A percentile compares a stretch with the other conserved stretches of the same genome.
These are phyloP conservation scores for Lagothrix lagotricha DNA, from an alignment of 2,797 vertebrate genomes.

Conservation along the genomic window DNA sequence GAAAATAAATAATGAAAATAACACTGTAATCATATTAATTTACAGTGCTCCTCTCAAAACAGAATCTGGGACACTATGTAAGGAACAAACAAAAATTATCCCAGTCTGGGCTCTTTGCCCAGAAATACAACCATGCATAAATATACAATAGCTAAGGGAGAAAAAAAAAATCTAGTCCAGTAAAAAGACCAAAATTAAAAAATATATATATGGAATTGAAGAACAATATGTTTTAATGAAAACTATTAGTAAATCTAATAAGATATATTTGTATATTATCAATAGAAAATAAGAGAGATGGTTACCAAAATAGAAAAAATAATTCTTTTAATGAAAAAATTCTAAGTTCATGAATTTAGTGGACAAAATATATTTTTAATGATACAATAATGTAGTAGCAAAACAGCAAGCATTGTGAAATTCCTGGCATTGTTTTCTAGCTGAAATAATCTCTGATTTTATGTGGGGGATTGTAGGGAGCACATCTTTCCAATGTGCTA, in stretches of 20 bases:
- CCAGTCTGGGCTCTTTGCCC: conserved; percentile 27
- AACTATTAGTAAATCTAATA: not conserved
- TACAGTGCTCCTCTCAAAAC: conserved; percentile 39
- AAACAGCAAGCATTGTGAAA: not conserved
- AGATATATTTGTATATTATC: not conserved
- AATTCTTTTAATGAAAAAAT: not conserved
- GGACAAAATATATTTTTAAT: not conserved
- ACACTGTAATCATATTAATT: conserved; percentile 66
- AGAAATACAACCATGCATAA: conserved; percentile 37
- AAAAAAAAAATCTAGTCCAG: not conserved
- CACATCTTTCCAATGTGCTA: not conserved
- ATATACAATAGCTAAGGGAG: not conserved
- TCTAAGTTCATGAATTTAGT: not conserved
- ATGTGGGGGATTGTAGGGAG: not conserved
- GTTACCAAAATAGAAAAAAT: not conserved
- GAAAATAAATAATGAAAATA: conserved; percentile 52
- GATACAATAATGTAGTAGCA: not conserved
- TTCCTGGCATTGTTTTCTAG: not conserved
- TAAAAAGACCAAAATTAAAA: not conserved
- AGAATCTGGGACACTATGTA: conserved; percentile 36
- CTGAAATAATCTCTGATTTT: not conserved
- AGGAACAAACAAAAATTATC: conserved; percentile 55
- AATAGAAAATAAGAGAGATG: not conserved
- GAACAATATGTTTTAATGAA: not conserved
- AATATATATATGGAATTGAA: not conserved